A percentile compares a stretch with the other conserved stretches of the same genome.
These are phyloP conservation scores for Monomorium pharaonis DNA, from an alignment of 1,140 invertebrate species.

Conservation along the genomic window DNA sequence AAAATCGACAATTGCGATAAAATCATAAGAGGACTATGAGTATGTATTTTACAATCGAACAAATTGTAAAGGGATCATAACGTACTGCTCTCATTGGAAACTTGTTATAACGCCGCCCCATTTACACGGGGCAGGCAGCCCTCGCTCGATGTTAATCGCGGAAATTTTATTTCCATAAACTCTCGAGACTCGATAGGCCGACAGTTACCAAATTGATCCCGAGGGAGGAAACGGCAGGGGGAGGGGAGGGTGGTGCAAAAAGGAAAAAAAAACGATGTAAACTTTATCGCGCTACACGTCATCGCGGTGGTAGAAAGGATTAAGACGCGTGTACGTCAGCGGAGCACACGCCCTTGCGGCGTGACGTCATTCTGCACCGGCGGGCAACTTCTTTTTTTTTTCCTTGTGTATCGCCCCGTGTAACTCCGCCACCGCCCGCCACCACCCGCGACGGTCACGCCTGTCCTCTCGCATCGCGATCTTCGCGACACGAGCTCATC, in stretches of 20 bases:
- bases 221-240: neutral
- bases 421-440: neutral
- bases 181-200: neutral
- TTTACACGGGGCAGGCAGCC: neutral
- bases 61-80: slow-evolving; percentile 4
- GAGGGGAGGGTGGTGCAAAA: neutral
- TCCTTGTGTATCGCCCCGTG: slow-evolving; percentile 15
- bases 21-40: neutral
- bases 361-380: slow-evolving; percentile 53
- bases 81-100: slow-evolving; percentile 16
- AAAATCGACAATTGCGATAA: slow-evolving; percentile 1
- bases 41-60: neutral
- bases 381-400: slow-evolving; percentile 50
- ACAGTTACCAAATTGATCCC: slow-evolving; percentile 28
- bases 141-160: slow-evolving; percentile 18
- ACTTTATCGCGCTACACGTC: slow-evolving; percentile 50
- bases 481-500: slow-evolving; percentile 12
- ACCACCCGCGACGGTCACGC: slow-evolving; percentile 22
- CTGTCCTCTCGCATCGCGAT: slow-evolving; percentile 43
- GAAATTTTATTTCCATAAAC: slow-evolving; percentile 45
- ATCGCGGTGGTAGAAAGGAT: slow-evolving; percentile 44
- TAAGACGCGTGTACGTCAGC: slow-evolving; percentile 55
- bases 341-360: slow-evolving; percentile 51
- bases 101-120: neutral
- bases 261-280: slow-evolving; percentile 17